A percentile compares a stretch with the other conserved stretches of the same genome.
phyloP scores from a whole-genome alignment of 2,888 invertebrate genomes.

The Tenodera sinensis region DNA sequence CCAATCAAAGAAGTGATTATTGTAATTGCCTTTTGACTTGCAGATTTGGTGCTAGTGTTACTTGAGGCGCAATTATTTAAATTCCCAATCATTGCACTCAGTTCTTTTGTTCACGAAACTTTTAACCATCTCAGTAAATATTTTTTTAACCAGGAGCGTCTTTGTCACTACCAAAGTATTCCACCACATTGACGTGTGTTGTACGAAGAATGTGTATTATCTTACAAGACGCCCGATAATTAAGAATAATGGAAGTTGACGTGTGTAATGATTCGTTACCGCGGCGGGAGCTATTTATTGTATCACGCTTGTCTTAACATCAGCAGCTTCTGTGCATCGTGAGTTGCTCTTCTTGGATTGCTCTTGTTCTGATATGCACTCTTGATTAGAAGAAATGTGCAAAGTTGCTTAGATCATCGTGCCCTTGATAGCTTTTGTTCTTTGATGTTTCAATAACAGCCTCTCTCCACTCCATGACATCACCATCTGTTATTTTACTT shows the following conservation, averaged over 20 bases:
- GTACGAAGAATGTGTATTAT: neutral
- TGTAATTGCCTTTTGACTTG: too few relatives aligned
- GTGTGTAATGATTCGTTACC: neutral
- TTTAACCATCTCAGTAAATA: too few relatives aligned
- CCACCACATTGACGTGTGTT: too few relatives aligned
- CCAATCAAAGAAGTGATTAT: too few relatives aligned
- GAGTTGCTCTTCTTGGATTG: neutral
- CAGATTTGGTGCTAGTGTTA: too few relatives aligned
- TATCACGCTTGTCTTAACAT: neutral
- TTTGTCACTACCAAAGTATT: too few relatives aligned
- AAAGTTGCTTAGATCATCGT: neutral
- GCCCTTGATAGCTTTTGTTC: neutral
- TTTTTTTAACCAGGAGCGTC: too few relatives aligned
- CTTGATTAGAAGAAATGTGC: neutral
- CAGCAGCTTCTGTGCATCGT: neutral
- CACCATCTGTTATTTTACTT: too few relatives aligned
- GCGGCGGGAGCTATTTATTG: neutral
- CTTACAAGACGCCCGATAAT: neutral
- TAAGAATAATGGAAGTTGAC: neutral
- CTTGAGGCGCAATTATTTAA: too few relatives aligned
- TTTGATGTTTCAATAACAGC: neutral
- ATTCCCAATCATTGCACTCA: too few relatives aligned
- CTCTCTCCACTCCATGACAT: neutral
- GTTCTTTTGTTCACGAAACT: too few relatives aligned
- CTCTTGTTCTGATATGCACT: neutral